phyloP scores from a whole-genome alignment of 2,797 vertebrate species.

The Chaunax sp. region DNA sequence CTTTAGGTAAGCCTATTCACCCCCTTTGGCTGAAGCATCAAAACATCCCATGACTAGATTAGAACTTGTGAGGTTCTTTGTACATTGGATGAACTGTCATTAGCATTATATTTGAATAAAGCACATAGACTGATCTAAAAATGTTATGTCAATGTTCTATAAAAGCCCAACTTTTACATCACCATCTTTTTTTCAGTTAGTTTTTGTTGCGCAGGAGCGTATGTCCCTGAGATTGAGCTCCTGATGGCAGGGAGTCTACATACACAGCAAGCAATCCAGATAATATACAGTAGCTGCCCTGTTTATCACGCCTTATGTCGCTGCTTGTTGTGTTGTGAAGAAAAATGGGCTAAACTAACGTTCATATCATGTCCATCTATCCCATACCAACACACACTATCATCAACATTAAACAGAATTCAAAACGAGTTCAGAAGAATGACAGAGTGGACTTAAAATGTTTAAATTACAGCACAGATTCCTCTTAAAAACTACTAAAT shows the following conservation, averaged over 20 bases:
- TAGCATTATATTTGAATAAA: constrained; percentile 4
- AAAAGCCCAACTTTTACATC: neutral
- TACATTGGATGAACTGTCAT: neutral
- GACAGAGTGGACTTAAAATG: constrained; percentile 1
- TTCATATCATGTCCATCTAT: neutral
- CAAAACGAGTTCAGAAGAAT: neutral
- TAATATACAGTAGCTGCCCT: constrained; percentile 39
- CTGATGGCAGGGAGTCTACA: constrained; percentile 16
- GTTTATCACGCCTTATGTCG: neutral
- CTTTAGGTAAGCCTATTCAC: too few species aligned
- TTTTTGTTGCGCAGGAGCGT: constrained; percentile 5
- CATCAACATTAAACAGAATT: neutral
- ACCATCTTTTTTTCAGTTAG: neutral
- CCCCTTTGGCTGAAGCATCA: too few species aligned
- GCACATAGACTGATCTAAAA: constrained; percentile 1
- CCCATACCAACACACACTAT: neutral
- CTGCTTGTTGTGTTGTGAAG: constrained; percentile 1
- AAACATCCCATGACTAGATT: too few species aligned
- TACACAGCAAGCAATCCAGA: constrained; percentile 5
- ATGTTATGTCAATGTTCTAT: neutral
- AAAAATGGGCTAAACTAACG: neutral
- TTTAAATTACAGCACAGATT: neutral
- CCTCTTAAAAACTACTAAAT: neutral
- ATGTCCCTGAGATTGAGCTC: constrained; percentile 55
- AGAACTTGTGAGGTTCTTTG: neutral